Base-by-base conservation (phyloP, 2,888 invertebrate species). In the Scrobipalpa costella region DNA sequence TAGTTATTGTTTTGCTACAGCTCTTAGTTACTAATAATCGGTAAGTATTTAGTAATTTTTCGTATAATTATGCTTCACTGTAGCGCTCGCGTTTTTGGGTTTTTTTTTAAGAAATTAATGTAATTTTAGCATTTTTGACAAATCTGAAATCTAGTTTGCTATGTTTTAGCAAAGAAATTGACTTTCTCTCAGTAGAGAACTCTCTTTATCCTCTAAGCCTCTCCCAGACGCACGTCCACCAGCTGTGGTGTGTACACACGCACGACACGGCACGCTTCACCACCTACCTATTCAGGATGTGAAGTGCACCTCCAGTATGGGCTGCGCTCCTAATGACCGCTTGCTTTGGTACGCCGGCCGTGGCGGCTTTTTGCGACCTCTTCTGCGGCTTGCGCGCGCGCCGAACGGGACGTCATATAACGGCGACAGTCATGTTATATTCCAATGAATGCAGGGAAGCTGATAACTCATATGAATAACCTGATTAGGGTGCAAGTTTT, bases 241-340 rank as follows among this genome's bases (percentile, higher is more conserved):
- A 68, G 67, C 68, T 70, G 67, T 71, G 50, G 13, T 49, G 47
- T 52, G 47, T 58, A 17, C 17, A 47, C 57, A 69, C 73, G 72
- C 72, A 69, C 73, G 72, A 61, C 74, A 73, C 73, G 74, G 86
- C 90, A 87, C 87, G 83, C 86, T 86, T 84, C 79, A 74, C 83
- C 85, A 85, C 88, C 87, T 84, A 81, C 88, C 86, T 86, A 85
- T 89, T 88, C 86, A 89, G 89, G 91, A 90, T 88, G 85, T 55
- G 82, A 77, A 8, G 21, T 19, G 21, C 11, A 13, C 21, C 50
- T 9, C 83, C 85, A 77, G 79, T 90, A 90, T 89, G 91, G 90
- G 81, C 78, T 80, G 84, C 84, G 84, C 84, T 79, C 88, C 90
- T 90, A 91, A 91, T 90, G 91, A 90, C 87, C 79, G 82, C 89